Percentiles rank a stretch among this genome's conserved stretches.
Conservation (phyloP, 2,113 vertebrate species). For the Arvicanthis niloticus region DNA sequence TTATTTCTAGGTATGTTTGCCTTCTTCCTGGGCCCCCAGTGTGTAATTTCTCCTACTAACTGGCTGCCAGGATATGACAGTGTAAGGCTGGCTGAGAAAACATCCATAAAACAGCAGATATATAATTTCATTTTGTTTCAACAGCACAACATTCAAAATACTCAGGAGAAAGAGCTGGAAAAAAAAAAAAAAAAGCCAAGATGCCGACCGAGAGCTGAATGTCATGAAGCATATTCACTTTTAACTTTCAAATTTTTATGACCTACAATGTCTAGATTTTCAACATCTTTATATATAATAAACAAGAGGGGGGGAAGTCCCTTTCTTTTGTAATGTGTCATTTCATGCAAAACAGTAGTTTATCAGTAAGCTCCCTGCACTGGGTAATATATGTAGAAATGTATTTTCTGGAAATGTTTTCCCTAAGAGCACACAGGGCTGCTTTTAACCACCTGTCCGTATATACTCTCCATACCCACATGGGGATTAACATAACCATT, state of each 20-base stretch:
- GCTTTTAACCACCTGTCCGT: conserved; percentile 21
- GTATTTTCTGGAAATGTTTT: conserved; percentile 57
- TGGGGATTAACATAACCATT: not conserved
- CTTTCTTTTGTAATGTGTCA: not conserved
- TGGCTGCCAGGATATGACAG: not conserved
- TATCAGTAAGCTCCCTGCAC: not conserved
- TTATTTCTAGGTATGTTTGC: not conserved
- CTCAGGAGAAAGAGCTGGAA: not conserved
- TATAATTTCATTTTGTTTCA: not conserved
- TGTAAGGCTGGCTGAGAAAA: conserved; percentile 7
- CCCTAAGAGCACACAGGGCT: not conserved
- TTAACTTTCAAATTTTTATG: conserved; percentile 41
- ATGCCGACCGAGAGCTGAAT: not conserved
- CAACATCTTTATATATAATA: not conserved
- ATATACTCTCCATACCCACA: not conserved
- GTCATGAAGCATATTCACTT: not conserved
- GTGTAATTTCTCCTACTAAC: not conserved
- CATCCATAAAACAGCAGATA: not conserved
- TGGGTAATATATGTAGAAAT: not conserved
- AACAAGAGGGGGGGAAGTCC: not conserved
- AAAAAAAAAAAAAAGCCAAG: conserved; percentile 9
- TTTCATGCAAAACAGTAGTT: conserved; percentile 15
- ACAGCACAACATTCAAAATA: not conserved
- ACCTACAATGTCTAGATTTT: not conserved
- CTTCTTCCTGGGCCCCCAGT: not conserved